Evolutionary conservation across 2,888 invertebrate genomes (phyloP), one percentile per base, ranked within the genome.

Genomic region (Lochmaea crataegi): DNA sequence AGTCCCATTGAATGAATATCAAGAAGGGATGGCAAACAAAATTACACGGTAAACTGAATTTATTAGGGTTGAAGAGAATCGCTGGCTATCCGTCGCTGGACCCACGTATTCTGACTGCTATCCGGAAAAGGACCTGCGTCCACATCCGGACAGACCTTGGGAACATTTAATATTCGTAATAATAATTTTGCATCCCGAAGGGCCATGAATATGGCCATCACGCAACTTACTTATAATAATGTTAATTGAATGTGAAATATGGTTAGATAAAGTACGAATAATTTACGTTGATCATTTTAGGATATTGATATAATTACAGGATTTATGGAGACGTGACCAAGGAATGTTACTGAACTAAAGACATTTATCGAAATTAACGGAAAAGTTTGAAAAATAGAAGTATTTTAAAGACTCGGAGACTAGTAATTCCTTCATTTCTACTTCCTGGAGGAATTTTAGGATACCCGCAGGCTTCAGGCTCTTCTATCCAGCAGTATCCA

Each of bases 141-240:
- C 42, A 63, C 11, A 41, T 18, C 61, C 42, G 70, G 68, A 58
- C 65, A 72, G 72, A 73, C 75, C 75, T 76, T 65, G 72, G 66
- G 32, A 64, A 73, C 76, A 77, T 79, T 77, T 80, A 77, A 78
- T 79, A 78, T 80, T 77, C 76, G 78, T 75, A 75, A 78, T 79
- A 79, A 79, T 79, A 74, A 74, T 71, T 79, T 71, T 73, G 75
- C 74, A 76, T 77, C 76, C 75, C 68, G 72, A 72, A 73, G 76
- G 75, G 74, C 77, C 76, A 78, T 77, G 78, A 77, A 75, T 76
- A 76, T 76, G 77, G 70, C 74, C 74, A 68, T 73, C 75, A 65
- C 73, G 73, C 58, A 75, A 72, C 58, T 75, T 72, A 69, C 73
- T 77, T 75, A 75, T 51, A 69, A 56, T 65, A 53, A 74, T 76